These are phyloP conservation scores for Scelioninae gen. 2 DNA, from an alignment of 2,888 invertebrate species.

Conservation along the genomic window DNA sequence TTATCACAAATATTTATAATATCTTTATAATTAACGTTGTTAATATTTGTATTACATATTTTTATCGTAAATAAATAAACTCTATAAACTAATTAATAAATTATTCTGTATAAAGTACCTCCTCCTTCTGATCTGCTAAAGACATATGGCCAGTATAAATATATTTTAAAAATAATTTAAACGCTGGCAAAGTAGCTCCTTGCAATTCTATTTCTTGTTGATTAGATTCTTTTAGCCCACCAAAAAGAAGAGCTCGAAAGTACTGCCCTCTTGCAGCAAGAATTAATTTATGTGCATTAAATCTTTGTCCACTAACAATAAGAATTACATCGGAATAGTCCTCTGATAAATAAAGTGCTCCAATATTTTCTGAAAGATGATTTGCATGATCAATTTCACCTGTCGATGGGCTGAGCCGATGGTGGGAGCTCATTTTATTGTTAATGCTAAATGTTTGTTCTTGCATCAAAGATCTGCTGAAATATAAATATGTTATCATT, in stretches of 20 bases:
- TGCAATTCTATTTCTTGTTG: slow-evolving; percentile 89
- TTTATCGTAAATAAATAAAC: no score
- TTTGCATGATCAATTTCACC: slow-evolving; percentile 82
- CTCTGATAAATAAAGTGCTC: slow-evolving; percentile 88
- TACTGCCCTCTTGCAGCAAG: slow-evolving; percentile 97
- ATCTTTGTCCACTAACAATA: slow-evolving; percentile 85
- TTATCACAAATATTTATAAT: no score
- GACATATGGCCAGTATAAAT: slow-evolving; percentile 92
- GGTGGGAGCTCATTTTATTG: slow-evolving; percentile 72
- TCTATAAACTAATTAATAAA: no score
- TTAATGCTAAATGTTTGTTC: neutral
- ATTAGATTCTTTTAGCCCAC: slow-evolving; percentile 85
- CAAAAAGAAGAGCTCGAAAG: slow-evolving; percentile 90
- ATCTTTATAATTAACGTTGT: no score
- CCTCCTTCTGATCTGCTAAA: slow-evolving; percentile 77
- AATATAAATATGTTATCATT: no score
- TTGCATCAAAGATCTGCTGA: no score
- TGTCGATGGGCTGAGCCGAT: slow-evolving; percentile 68
- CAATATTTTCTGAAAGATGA: slow-evolving; percentile 90
- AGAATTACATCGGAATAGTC: slow-evolving; percentile 95
- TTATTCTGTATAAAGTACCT: slow-evolving; percentile 73
- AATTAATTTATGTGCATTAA: slow-evolving; percentile 88
- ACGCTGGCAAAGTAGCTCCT: slow-evolving; percentile 89
- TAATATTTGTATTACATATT: no score
- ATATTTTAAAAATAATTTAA: slow-evolving; percentile 93